Base-by-base conservation (phyloP, 2,888 invertebrate species). In the Lasioglossum zephyrum region DNA sequence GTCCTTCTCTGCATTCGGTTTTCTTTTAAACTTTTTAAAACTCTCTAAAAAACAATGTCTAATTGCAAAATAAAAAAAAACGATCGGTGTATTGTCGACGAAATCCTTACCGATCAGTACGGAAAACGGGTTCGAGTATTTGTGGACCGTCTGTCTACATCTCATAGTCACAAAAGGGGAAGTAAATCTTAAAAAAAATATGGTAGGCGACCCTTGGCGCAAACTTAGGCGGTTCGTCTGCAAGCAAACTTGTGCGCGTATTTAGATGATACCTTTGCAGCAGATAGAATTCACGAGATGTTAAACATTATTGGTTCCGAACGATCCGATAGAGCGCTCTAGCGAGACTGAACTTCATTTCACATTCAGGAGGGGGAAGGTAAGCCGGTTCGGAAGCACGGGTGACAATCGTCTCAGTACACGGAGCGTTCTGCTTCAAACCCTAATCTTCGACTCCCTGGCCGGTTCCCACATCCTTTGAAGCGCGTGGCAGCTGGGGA, bases 321-420 rank as follows among this genome's bases (percentile, higher is more conserved):
- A 77, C 83, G 84, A 82, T 57, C 70, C 77, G 36, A 47, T 13
- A 44, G 81, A 77, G 81, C 85, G 81, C 88, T 89, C 89, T 82
- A 84, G 73, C 75, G 83, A 89, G 91, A 90, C 88, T 92, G 91
- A 91, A 91, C 91, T 92, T 89, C 90, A 88, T 93, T 93, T 92
- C 90, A 88, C 89, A 92, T 93, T 92, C 92, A 90, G 77, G 31
- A 1, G 82, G 49, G 49, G 22, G 49, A 92, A 91, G 86, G 87
- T 89, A 91, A 92, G 88, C 88, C 89, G 84, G 81, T 87, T 82
- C 78, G 77, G 81, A 86, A 82, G 88, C 87, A 88, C 75, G 87
- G 88, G 85, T 87, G 92, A 93, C 91, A 92, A 93, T 92, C 92
- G 92, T 92, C 91, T 93, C 91, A 91, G 86, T 85, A 85, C 41